These are phyloP conservation scores for Bemisia tabaci DNA, from an alignment of 1,140 invertebrate species.

Conservation along the genomic window DNA sequence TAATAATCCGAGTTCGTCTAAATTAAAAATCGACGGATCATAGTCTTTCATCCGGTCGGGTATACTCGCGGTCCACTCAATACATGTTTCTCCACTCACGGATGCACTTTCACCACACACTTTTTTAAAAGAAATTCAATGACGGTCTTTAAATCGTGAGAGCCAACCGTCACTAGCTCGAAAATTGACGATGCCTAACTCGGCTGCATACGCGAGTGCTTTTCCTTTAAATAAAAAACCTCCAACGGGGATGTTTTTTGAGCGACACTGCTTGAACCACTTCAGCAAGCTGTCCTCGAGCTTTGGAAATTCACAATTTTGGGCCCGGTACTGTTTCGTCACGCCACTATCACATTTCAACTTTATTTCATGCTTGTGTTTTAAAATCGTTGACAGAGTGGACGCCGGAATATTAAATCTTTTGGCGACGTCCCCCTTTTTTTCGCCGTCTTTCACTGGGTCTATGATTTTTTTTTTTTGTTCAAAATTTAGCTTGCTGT, in stretches of 20 bases:
- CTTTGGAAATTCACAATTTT: slow-evolving; percentile 17
- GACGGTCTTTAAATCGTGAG: slow-evolving; percentile 26
- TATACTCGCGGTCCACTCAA: neutral
- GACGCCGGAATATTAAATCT: neutral
- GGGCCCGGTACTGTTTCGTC: neutral
- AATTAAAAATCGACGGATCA: slow-evolving; percentile 31
- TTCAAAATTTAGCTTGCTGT: neutral
- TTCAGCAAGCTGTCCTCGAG: slow-evolving; percentile 19
- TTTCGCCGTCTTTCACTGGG: neutral
- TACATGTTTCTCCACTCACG: slow-evolving; percentile 7
- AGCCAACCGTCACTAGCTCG: slow-evolving; percentile 30
- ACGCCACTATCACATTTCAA: neutral
- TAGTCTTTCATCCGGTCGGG: slow-evolving; percentile 1
- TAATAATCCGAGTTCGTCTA: slow-evolving; percentile 35
- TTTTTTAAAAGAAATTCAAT: slow-evolving; percentile 15
- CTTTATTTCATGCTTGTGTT: neutral
- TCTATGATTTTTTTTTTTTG: neutral
- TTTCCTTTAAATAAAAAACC: slow-evolving; percentile 20
- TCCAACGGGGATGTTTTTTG: slow-evolving; percentile 20
- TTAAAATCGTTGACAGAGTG: neutral
- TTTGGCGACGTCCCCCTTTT: neutral
- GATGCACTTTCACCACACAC: slow-evolving; percentile 19
- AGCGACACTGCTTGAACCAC: slow-evolving; percentile 27
- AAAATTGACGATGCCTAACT: slow-evolving; percentile 25
- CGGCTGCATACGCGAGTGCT: slow-evolving; percentile 14